Evolutionary conservation across 2,888 invertebrate species (phyloP).

Genomic region (Heliconius hortense): DNA sequence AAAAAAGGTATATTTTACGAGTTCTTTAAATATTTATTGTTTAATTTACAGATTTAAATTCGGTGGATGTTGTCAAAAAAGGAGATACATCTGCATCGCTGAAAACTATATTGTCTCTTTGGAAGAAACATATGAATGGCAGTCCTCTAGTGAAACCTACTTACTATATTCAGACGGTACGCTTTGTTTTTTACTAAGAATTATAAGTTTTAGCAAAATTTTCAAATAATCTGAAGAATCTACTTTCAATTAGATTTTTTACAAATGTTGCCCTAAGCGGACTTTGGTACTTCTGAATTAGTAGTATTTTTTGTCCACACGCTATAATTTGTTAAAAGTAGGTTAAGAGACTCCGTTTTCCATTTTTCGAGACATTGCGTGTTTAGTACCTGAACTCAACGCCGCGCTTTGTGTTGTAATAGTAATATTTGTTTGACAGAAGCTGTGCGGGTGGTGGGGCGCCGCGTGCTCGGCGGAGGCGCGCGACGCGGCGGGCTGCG

Average conservation of each 20-base stretch:
- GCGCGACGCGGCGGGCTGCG: conserved; percentile 55
- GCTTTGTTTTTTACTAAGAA: not conserved
- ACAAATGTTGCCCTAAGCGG: not conserved
- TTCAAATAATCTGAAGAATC: not conserved
- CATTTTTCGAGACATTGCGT: too few relatives aligned
- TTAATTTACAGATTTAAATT: conserved; percentile 59
- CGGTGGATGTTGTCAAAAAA: conserved; percentile 71
- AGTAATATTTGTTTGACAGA: conserved; percentile 13
- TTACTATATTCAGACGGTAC: conserved; percentile 55
- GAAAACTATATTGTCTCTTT: conserved; percentile 86
- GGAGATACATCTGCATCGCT: conserved; percentile 79
- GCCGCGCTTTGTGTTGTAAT: too few relatives aligned
- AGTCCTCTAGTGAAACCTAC: conserved; percentile 66
- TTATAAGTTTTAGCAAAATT: not conserved
- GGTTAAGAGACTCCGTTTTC: not conserved
- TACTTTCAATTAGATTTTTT: not conserved
- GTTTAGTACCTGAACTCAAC: too few relatives aligned
- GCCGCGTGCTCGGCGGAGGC: conserved; percentile 60
- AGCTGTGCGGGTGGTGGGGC: conserved; percentile 62
- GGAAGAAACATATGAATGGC: conserved; percentile 90
- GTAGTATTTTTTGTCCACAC: too few relatives aligned
- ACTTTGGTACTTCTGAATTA: too few relatives aligned
- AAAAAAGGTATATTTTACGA: too few relatives aligned
- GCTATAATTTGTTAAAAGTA: too few relatives aligned
- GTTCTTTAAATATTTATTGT: too few relatives aligned